Evolutionary conservation across 1,140 invertebrate genomes (phyloP).

Genomic region (Achatina immaculata): DNA sequence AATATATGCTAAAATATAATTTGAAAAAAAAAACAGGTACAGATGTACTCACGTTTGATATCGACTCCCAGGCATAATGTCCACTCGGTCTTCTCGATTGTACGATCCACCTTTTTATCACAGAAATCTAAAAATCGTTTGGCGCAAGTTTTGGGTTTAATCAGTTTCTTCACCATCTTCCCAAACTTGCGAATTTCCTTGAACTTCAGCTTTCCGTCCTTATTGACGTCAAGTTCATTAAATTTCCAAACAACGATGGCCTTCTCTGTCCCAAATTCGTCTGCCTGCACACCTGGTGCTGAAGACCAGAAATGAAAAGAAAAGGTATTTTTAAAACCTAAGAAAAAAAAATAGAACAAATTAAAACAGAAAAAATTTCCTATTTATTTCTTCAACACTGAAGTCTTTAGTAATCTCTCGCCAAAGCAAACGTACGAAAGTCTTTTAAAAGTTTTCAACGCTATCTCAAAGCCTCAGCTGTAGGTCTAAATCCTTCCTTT

Average conservation of each 20-base stretch:
- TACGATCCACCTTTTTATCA: conserved; percentile 84
- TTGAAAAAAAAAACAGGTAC: neutral
- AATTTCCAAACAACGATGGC: conserved; percentile 87
- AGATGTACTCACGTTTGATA: conserved; percentile 57
- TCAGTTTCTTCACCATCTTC: conserved; percentile 85
- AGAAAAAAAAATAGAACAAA: neutral
- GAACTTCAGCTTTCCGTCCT: conserved; percentile 81
- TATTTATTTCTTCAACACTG: too few species aligned
- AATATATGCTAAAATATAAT: too few species aligned
- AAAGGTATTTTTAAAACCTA: neutral
- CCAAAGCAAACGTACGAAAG: too few species aligned
- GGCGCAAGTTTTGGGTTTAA: conserved; percentile 89
- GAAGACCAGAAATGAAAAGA: neutral
- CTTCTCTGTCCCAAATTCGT: conserved; percentile 47
- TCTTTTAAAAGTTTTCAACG: too few species aligned
- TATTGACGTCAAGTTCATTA: conserved; percentile 81
- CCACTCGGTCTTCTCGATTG: conserved; percentile 84
- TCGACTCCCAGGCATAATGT: conserved; percentile 82
- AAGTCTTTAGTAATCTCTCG: too few species aligned
- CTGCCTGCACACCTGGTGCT: neutral
- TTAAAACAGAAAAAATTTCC: neutral
- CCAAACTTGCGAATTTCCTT: conserved; percentile 85
- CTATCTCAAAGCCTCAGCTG: too few species aligned
- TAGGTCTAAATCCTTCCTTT: too few species aligned
- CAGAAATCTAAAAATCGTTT: conserved; percentile 88